Conservation (phyloP, 2,797 vertebrate species). For the Cynodonichthys magdalenae region DNA sequence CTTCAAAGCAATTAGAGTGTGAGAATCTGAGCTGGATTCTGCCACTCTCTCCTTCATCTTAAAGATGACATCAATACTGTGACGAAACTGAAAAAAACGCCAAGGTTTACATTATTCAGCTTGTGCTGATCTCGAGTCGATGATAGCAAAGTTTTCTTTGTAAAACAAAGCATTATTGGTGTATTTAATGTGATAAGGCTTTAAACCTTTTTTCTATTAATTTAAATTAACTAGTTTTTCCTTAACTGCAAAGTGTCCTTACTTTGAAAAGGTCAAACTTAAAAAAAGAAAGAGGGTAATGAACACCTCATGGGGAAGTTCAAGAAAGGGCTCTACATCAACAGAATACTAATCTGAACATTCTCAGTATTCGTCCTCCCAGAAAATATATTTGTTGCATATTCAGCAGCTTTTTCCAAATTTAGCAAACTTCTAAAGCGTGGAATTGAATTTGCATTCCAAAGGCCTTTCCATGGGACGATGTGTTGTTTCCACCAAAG, state of each 20-base stretch:
- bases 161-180: neutral
- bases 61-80: conserved; percentile 39
- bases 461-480: conserved; percentile 10
- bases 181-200: neutral
- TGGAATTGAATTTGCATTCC: conserved; percentile 28
- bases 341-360: conserved; percentile 4
- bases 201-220: neutral
- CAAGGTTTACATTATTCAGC: conserved; percentile 14
- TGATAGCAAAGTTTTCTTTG: neutral
- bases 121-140: neutral
- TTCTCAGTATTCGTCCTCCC: conserved; percentile 8
- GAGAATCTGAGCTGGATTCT: conserved; percentile 32
- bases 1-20: conserved; percentile 52
- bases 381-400: conserved; percentile 9
- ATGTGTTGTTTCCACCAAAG: conserved; percentile 11
- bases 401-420: conserved; percentile 4
- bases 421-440: conserved; percentile 18
- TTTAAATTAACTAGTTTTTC: neutral
- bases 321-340: neutral
- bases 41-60: conserved; percentile 33
- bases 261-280: neutral
- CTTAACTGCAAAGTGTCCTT: neutral
- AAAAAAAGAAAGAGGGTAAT: neutral
- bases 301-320: neutral
- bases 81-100: conserved; percentile 7